Evolutionary conservation across 2,888 invertebrate species (phyloP), one percentile per base, ranked within the genome.

Genomic region (Dynastes hyllus): DNA sequence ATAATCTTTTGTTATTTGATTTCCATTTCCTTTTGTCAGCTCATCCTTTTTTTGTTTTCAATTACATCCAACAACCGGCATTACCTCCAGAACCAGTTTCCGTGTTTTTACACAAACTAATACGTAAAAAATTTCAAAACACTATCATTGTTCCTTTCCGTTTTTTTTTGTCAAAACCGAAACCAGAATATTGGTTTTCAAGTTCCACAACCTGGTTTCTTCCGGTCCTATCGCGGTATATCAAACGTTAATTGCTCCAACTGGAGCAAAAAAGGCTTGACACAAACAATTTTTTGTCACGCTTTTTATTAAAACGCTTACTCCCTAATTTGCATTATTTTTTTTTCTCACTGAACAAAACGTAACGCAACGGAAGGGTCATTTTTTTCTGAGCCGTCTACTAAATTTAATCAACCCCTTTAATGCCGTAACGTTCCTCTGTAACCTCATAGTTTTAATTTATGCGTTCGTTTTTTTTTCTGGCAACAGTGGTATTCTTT

Each of bases 251-350:
- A 71, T 71, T 71, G 58, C 58, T 16, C 55, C 40, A 71, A 71
- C 71, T 71, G 55, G 71, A 58, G 71, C 71, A 71, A 73, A 78
- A 76, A 71, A 65, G 79, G 79, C 76, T 55, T 75, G 76, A 61
- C 65, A 66, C 69, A 79, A 76, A 79, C 77, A 78, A 71, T 78
- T 78, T 78, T 77, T 78, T 78, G 16, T 37, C 13, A 22, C 37
- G 37, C 32, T 22, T 9, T 71, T 55, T 55, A 55, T 71, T 40
- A 53, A 71, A 71, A 76, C 65, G 51, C 76, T 53, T 51, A 32
- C 76, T 76, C 76, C 71, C 71, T 71, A 71, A 71, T 71, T 71
- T 71, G 37, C 37, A 13, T 55, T 37, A 16, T 71, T 58, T 55
- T 71, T 55, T 71, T 58, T 58, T 9, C 58, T 55, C 50, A 4